Percentiles rank a stretch among this genome's conserved stretches.
Conservation (phyloP, 2,797 vertebrate species). For the Sebastes glaucus region DNA sequence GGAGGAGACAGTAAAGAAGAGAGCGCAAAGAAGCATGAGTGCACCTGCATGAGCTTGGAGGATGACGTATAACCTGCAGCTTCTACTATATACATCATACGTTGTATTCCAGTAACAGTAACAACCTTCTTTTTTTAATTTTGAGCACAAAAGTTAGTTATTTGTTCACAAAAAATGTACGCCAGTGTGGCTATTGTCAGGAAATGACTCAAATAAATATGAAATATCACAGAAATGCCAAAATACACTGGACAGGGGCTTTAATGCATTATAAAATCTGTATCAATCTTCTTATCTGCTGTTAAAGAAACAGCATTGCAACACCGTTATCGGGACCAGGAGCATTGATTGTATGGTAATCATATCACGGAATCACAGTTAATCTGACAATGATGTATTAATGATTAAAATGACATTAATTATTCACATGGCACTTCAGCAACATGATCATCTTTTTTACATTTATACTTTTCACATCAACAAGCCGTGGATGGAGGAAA, state of each 20-base stretch:
- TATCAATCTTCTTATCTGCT: neutral
- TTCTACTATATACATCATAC: no score
- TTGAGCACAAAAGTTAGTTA: no score
- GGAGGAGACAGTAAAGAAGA: no score
- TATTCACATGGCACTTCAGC: conserved; percentile 42
- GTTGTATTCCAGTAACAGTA: no score
- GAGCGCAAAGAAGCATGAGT: no score
- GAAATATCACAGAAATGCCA: neutral
- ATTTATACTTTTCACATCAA: conserved; percentile 46
- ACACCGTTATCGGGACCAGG: neutral
- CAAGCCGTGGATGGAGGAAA: conserved; percentile 29
- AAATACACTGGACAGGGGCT: no score
- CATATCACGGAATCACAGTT: conserved; percentile 22
- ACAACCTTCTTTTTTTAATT: no score
- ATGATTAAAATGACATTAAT: conserved; percentile 28
- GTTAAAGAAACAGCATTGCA: neutral
- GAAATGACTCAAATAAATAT: neutral
- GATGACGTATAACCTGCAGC: no score
- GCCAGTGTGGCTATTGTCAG: no score
- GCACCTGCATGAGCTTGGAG: no score
- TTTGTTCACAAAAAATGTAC: no score
- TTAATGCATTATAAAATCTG: neutral
- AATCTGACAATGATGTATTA: conserved; percentile 24
- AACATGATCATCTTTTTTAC: conserved; percentile 23
- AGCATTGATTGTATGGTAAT: neutral